Percentiles rank a stretch among this genome's conserved stretches.
phyloP scores from a whole-genome alignment of 2,113 vertebrate species.

The Gnathonemus longibarbis region DNA sequence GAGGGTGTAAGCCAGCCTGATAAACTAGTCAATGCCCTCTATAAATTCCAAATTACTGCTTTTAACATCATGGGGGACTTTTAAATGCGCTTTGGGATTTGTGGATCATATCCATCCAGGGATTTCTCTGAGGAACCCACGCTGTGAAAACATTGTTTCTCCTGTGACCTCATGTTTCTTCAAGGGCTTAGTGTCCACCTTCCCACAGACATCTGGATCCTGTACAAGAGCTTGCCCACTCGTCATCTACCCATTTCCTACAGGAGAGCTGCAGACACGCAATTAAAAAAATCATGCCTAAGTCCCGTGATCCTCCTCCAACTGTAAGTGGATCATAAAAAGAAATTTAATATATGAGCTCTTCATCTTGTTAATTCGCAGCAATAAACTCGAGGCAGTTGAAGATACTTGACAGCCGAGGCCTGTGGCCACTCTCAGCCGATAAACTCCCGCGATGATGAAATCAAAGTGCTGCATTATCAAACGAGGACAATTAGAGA shows the following conservation, averaged over 20 bases:
- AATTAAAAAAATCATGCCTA: slow-evolving; percentile 15
- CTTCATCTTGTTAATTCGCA: background rate
- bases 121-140: background rate
- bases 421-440: slow-evolving; percentile 7
- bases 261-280: slow-evolving; percentile 1
- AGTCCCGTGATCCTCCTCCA: background rate
- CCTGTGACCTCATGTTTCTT: slow-evolving; percentile 26
- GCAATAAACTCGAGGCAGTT: slow-evolving; percentile 11
- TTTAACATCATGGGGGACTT: background rate
- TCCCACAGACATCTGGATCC: slow-evolving; percentile 2
- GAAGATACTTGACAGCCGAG: background rate
- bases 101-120: background rate
- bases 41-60: slow-evolving; percentile 18
- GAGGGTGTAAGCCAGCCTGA: background rate
- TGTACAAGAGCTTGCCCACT: background rate
- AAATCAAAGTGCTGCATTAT: slow-evolving; percentile 19
- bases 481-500: slow-evolving; percentile 7
- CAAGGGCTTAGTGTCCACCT: background rate
- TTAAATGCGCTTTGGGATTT: background rate
- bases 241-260: slow-evolving; percentile 20
- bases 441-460: slow-evolving; percentile 18
- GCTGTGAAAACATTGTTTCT: slow-evolving; percentile 8
- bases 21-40: background rate
- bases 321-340: slow-evolving; percentile 11
- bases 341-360: background rate